These are phyloP conservation scores for Tragelaphus strepsiceros DNA, from an alignment of 2,113 vertebrate species.

Conservation along the genomic window DNA sequence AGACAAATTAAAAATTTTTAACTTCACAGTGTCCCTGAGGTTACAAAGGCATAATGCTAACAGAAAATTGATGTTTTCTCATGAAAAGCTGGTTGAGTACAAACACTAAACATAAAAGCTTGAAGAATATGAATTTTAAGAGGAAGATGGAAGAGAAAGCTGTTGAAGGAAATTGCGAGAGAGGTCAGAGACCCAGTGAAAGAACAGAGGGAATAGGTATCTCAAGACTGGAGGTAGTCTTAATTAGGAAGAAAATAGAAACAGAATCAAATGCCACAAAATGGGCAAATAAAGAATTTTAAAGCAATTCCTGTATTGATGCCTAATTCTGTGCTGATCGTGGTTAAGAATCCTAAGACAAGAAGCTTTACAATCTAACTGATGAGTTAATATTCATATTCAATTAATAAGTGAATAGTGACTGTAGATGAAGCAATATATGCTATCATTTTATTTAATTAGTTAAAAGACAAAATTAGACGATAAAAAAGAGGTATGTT, in stretches of 20 bases:
- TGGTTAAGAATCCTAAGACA: background rate
- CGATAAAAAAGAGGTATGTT: background rate
- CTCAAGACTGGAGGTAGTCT: background rate
- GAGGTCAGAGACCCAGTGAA: background rate
- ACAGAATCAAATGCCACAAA: background rate
- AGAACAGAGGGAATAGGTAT: background rate
- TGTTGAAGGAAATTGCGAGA: background rate
- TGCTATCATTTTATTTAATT: background rate
- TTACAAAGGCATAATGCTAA: background rate
- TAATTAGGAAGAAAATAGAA: background rate
- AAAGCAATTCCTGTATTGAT: background rate
- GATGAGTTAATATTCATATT: background rate
- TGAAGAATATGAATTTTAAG: background rate
- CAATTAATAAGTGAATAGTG: background rate
- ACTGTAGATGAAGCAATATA: background rate
- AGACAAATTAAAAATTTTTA: background rate
- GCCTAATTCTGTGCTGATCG: background rate
- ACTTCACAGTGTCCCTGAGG: background rate
- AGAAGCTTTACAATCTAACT: background rate
- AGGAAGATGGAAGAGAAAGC: background rate
- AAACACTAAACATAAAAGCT: background rate
- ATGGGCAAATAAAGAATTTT: background rate
- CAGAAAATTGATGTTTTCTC: background rate
- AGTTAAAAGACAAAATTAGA: constrained; percentile 19
- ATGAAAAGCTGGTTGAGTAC: background rate